These are phyloP conservation scores for Cheumatopsyche charites DNA, from an alignment of 1,140 invertebrate species.

Conservation along the genomic window DNA sequence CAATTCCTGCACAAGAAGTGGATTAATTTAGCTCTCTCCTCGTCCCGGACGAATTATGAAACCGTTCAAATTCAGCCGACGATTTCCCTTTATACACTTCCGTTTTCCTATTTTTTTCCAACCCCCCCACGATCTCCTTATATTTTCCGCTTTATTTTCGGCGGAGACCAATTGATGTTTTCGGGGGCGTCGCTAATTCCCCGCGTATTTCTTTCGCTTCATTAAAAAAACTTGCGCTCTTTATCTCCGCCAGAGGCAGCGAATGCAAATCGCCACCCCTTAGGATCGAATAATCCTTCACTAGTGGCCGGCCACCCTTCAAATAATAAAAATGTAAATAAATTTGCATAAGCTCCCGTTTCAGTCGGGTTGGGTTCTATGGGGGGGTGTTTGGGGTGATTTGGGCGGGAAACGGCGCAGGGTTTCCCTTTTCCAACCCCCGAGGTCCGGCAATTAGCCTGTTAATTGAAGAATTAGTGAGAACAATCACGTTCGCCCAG, in stretches of 20 bases:
- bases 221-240: slow-evolving; percentile 38
- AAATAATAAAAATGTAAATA: slow-evolving; percentile 49
- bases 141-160: no score
- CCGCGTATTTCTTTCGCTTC: slow-evolving; percentile 34
- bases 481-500: slow-evolving; percentile 43
- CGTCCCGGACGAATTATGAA: no score
- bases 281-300: slow-evolving; percentile 43
- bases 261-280: slow-evolving; percentile 38
- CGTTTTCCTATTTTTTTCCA: no score
- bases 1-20: no score
- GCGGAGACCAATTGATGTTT: no score
- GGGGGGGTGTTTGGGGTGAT: no score
- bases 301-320: slow-evolving; percentile 33
- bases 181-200: slow-evolving; percentile 5
- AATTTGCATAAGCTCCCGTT: slow-evolving; percentile 43
- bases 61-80: no score
- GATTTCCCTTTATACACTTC: no score
- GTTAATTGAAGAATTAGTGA: slow-evolving; percentile 49
- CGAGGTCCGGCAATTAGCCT: slow-evolving; percentile 45
- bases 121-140: no score
- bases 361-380: no score
- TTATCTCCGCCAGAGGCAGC: slow-evolving; percentile 31
- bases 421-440: slow-evolving; percentile 4
- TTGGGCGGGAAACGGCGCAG: not conserved
- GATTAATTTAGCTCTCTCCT: no score